Evolutionary conservation across 2,113 vertebrate genomes (phyloP), one percentile per base, ranked within the genome.

Genomic region (Chrysochloris asiatica): DNA sequence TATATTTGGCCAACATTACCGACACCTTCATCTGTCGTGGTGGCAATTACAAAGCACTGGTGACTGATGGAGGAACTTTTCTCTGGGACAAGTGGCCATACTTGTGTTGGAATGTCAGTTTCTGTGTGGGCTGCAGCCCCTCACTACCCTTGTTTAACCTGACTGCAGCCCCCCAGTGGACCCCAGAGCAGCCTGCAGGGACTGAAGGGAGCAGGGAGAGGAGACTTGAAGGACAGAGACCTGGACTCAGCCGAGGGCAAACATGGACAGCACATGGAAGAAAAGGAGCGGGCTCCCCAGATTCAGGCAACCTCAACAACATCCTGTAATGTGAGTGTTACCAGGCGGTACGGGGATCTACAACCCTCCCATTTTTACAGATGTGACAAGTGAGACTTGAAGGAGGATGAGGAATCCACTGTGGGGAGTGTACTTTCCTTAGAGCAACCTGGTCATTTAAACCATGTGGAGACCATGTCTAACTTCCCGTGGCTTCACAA

Each of bases 1-100:
- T 78, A 13, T 92, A 76, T 82, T 67, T 73, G 83, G 38, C 65
- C 45, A 19, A 4, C 22, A 47, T 83, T 56, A 69, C 33, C 33
- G 65, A 41, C 78, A 77, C 41, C 50, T 71, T 59, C 56, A 56
- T 87, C 47, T 92, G 76, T 61, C 5, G 77, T 48, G 59, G 48
- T 63, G 16, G 36, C 72, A 78, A 50, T 93, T 43, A 43, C 48
- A 78, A 22, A 69, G 43, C n/a, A 33, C 30, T 63, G 61, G 33
- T 3, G 21, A 77, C 59, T 43, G 48, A 52, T 28, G 26, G 59
- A 22, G 38, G 69, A 11, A n/a, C n/a, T n/a, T n/a, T n/a, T n/a
- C n/a, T n/a, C n/a, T 30, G 41, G 24, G 8, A 19, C 43, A 12
- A 12, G 13, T n/a, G 21, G 19, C 9, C 2, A 7, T 56, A 56